A percentile compares a stretch with the other conserved stretches of the same genome.
Evolutionary conservation across 2,888 invertebrate genomes (phyloP).

Genomic region (Acanthococcus lagerstroemiae): DNA sequence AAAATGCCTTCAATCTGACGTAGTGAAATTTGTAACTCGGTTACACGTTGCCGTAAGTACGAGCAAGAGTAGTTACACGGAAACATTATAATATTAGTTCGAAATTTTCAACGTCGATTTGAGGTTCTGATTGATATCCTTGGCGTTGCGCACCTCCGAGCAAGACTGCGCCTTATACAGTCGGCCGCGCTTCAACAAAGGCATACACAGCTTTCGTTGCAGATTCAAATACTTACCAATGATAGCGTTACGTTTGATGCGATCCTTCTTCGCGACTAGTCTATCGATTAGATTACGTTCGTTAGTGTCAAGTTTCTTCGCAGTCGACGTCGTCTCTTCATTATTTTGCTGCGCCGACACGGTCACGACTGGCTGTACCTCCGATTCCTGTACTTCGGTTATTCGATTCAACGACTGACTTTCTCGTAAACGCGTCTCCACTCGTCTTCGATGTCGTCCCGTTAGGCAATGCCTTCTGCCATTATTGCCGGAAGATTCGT

Average conservation of each 20-base stretch:
- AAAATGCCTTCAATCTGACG: no score
- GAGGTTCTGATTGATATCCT: conserved; percentile 31
- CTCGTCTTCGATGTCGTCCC: conserved; percentile 48
- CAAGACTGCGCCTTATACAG: conserved; percentile 55
- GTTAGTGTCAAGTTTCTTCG: background rate
- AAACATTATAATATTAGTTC: background rate
- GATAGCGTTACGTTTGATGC: conserved; percentile 48
- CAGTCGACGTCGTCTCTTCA: background rate
- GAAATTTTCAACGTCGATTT: conserved; percentile 22
- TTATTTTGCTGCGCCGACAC: conserved; percentile 8
- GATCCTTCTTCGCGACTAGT: conserved; percentile 11
- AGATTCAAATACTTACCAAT: conserved; percentile 60
- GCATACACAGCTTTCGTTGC: conserved; percentile 54
- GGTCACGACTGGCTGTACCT: conserved; percentile 33
- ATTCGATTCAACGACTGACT: conserved; percentile 76
- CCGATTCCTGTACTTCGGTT: conserved; percentile 73
- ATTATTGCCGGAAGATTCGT: conserved; percentile 36
- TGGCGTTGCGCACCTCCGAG: conserved; percentile 37
- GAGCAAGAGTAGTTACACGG: no score
- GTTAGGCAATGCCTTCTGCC: conserved; percentile 40
- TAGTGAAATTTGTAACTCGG: no score
- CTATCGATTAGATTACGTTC: background rate
- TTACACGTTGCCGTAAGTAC: background rate
- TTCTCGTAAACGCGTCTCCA: conserved; percentile 60
- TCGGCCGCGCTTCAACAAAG: conserved; percentile 48